Evolutionary conservation across 1,140 invertebrate species (phyloP).

Genomic region (Conus betulinus): DNA sequence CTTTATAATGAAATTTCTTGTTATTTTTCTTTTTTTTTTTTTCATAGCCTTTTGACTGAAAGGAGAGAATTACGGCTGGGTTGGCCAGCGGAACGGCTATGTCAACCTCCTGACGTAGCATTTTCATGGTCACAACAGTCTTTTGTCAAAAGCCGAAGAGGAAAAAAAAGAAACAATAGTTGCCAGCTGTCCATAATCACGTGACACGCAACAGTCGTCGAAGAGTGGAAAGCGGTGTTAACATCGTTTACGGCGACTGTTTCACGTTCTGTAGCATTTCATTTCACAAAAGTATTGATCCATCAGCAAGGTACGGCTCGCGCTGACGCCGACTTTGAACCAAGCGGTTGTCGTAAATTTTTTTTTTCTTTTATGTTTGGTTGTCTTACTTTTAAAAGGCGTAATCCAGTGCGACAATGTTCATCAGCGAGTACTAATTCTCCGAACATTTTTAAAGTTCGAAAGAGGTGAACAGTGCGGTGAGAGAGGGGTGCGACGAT

Average conservation of each 20-base stretch:
- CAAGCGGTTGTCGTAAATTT: too few relatives aligned
- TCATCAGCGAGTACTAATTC: background rate
- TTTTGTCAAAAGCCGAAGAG: too few relatives aligned
- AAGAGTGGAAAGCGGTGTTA: background rate
- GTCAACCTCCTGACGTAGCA: too few relatives aligned
- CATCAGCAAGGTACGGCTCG: too few relatives aligned
- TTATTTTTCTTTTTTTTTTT: too few relatives aligned
- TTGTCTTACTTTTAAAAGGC: background rate
- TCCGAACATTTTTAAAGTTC: background rate
- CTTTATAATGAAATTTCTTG: too few relatives aligned
- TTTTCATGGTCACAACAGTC: too few relatives aligned
- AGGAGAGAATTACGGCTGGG: too few relatives aligned
- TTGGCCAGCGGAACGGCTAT: too few relatives aligned
- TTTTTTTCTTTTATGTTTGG: background rate
- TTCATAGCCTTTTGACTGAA: too few relatives aligned
- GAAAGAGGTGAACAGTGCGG: background rate
- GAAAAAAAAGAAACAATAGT: background rate
- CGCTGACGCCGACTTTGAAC: too few relatives aligned
- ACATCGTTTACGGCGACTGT: background rate
- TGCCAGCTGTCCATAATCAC: background rate
- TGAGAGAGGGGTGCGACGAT: background rate
- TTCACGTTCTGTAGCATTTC: too few relatives aligned
- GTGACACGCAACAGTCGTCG: background rate
- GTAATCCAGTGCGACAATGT: background rate
- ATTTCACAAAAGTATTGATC: background rate